Conservation (phyloP, 2,888 invertebrate species). For the Steinernema hermaphroditum region DNA sequence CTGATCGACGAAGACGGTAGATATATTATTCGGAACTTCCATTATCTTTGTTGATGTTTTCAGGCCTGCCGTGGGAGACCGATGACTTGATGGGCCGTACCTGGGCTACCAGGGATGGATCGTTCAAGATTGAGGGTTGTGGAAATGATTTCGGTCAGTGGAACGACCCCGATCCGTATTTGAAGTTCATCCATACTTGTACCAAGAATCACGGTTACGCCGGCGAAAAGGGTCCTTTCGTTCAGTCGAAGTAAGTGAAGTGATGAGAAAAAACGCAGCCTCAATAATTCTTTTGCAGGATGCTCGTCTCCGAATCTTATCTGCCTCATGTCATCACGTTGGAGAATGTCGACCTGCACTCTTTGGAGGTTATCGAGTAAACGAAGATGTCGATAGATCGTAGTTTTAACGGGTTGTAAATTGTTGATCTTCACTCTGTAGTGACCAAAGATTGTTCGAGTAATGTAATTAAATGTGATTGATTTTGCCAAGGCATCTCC, state of each 20-base stretch:
- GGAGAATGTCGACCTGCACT: not conserved
- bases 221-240: not conserved
- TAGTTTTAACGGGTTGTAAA: not conserved
- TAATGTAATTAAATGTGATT: too few relatives aligned
- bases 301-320: not conserved
- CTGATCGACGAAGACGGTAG: conserved; percentile 43
- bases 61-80: conserved; percentile 48
- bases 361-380: conserved; percentile 7
- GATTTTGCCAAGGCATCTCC: too few relatives aligned
- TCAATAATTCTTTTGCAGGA: not conserved
- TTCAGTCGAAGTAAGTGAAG: not conserved
- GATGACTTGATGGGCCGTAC: conserved; percentile 45
- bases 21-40: too few relatives aligned
- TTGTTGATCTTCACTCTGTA: not conserved
- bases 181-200: conserved; percentile 11
- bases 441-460: not conserved
- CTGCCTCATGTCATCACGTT: conserved; percentile 4
- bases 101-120: conserved; percentile 38
- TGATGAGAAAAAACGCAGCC: too few relatives aligned
- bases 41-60: too few relatives aligned
- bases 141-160: conserved; percentile 45
- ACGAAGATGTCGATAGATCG: not conserved
- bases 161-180: conserved; percentile 51
- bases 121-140: conserved; percentile 44
- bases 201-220: not conserved